Base-by-base conservation (phyloP, 2,888 invertebrate species). In the Phragmatobia fuliginosa region DNA sequence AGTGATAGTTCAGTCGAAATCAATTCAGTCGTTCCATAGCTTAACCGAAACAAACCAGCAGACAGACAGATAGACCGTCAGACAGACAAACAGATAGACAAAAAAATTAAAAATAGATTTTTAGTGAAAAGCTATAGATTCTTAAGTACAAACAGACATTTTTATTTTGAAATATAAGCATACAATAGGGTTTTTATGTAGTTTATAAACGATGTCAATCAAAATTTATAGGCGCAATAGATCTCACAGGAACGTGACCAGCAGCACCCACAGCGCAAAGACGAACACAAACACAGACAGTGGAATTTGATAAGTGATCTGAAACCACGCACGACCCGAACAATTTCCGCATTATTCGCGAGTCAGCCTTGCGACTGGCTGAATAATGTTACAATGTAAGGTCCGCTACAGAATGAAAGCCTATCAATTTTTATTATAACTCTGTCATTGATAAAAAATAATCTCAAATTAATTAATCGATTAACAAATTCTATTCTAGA, bases 261-360 rank as follows among this genome's bases (percentile, higher is more conserved):
- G 58, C 67, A 64, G 73, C 66, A 72, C 75, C 73, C 62, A 68
- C 66, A 62, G 61, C 28, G 68, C 62, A 75, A 72, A 70, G 71
- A 76, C 73, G 75, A 75, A 68, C 72, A 56, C 70, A 41, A 76
- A 28, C 25, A 25, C 25, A 25, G 73, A 74, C 74, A 72, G 66
- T 38, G 78, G 84, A 81, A 86, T 87, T 84, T 79, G 83, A 86
- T 83, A 82, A 77, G 77, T 82, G 79, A 86, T 85, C 85, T 85
- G 72, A 73, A 76, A 81, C 76, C 78, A 83, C 81, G 81, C 70
- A 68, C 71, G 66, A 72, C 71, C 61, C 67, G 68, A 72, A 82
- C 79, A 77, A 85, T 86, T 83, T 86, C 86, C 85, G 86, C 83
- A 81, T 86, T 65, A 78, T 78, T 72, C 45, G 41, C 71, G 56